Percentiles rank a stretch among this genome's conserved stretches.
These are phyloP conservation scores for Corythornis madagascariensis DNA, from an alignment of 2,113 vertebrate species.

Conservation along the genomic window DNA sequence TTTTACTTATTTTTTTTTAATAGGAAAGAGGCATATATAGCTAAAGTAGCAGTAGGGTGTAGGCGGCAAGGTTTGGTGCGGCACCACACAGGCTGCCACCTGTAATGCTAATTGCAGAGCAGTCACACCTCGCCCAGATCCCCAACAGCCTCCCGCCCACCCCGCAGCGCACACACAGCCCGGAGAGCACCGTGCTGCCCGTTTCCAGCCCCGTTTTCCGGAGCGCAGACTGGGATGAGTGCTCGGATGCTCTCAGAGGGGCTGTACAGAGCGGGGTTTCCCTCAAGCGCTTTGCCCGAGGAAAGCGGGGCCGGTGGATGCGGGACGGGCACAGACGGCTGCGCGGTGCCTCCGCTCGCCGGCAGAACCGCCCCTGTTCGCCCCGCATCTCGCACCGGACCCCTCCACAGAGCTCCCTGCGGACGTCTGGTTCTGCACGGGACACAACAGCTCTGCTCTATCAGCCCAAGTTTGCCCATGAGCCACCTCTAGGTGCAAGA, in stretches of 20 bases:
- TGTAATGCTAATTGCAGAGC: background rate
- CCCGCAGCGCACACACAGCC: background rate
- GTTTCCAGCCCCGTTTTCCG: background rate
- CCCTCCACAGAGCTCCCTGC: accelerated
- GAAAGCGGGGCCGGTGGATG: accelerated
- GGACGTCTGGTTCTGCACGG: background rate
- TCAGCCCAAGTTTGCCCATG: background rate
- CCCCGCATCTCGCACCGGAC: background rate
- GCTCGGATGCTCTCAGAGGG: accelerated
- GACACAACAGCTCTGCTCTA: background rate
- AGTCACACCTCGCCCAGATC: background rate
- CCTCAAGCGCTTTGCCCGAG: background rate
- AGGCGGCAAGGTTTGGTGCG: background rate
- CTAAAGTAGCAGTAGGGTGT: background rate
- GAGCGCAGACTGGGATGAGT: background rate
- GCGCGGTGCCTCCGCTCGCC: background rate
- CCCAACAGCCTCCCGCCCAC: accelerated
- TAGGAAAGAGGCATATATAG: accelerated
- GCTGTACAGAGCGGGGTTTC: background rate
- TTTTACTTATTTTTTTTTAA: background rate
- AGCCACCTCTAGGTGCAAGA: accelerated
- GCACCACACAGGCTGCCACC: background rate
- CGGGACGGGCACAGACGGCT: background rate
- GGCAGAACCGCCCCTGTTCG: no score
- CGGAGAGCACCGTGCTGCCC: background rate